A percentile compares a stretch with the other conserved stretches of the same genome.
phyloP scores from a whole-genome alignment of 2,888 invertebrate genomes.

The Drosophila formosana region DNA sequence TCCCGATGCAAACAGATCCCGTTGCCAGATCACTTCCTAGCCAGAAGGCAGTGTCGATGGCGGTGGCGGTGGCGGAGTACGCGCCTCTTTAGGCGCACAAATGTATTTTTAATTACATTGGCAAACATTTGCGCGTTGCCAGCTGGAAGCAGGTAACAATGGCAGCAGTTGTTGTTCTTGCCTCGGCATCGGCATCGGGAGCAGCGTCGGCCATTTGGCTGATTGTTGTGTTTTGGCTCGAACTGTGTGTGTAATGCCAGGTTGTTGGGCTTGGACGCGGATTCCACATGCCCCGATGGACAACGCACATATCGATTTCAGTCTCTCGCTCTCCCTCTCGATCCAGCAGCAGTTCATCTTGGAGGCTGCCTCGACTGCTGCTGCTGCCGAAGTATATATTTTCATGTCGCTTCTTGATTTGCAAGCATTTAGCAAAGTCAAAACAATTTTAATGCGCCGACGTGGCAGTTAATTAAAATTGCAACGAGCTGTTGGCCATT shows the following conservation, averaged over 20 bases:
- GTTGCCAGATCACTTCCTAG: slow-evolving; percentile 34
- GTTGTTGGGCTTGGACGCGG: slow-evolving; percentile 28
- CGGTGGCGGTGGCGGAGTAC: slow-evolving; percentile 29
- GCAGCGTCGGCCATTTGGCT: slow-evolving; percentile 63
- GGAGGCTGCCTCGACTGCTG: not conserved
- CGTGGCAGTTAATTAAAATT: slow-evolving; percentile 79
- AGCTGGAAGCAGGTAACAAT: slow-evolving; percentile 36
- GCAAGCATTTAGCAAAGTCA: slow-evolving; percentile 81
- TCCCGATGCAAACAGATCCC: slow-evolving; percentile 22
- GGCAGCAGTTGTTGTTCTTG: slow-evolving; percentile 11
- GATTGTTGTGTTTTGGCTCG: slow-evolving; percentile 74
- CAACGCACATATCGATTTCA: slow-evolving; percentile 72
- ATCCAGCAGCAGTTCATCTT: not conserved
- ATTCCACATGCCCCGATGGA: slow-evolving; percentile 43
- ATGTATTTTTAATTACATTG: slow-evolving; percentile 79
- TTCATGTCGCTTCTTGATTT: slow-evolving; percentile 78
- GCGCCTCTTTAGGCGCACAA: slow-evolving; percentile 69
- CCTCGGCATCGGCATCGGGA: slow-evolving; percentile 38
- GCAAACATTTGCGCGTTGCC: slow-evolving; percentile 68
- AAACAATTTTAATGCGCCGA: slow-evolving; percentile 79
- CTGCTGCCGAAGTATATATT: slow-evolving; percentile 59
- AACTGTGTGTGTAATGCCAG: slow-evolving; percentile 44
- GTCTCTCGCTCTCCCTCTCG: slow-evolving; percentile 13
- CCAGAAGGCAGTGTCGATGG: slow-evolving; percentile 7
- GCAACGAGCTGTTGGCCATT: slow-evolving; percentile 69